A percentile compares a stretch with the other conserved stretches of the same genome.
phyloP scores from a whole-genome alignment of 2,797 vertebrate genomes.

The Lophura swinhoii region DNA sequence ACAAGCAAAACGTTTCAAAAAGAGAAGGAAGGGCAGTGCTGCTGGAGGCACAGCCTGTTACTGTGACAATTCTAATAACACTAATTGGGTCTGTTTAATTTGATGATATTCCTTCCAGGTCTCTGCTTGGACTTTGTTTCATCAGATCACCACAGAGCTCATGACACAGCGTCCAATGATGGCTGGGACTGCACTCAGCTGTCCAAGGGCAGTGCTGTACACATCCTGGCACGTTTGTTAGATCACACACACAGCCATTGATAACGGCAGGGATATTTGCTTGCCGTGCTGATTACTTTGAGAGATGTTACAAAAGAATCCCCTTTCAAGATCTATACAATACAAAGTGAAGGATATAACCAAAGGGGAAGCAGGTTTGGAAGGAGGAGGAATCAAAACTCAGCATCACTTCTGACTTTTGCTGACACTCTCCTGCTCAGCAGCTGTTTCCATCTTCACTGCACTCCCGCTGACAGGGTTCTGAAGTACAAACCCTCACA shows the following conservation, averaged over 20 bases:
- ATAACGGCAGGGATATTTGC: not conserved
- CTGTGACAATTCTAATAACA: conserved; percentile 21
- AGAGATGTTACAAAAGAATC: not conserved
- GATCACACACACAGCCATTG: not conserved
- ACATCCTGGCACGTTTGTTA: accelerated
- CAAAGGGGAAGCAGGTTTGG: conserved; percentile 33
- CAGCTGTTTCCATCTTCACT: conserved; percentile 1
- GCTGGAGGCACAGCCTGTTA: conserved; percentile 55
- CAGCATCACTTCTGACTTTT: not conserved
- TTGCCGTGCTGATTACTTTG: not conserved
- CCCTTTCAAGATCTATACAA: not conserved
- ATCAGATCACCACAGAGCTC: not conserved
- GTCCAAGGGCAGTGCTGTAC: not conserved
- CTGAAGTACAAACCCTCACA: not conserved
- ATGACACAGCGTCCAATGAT: not conserved
- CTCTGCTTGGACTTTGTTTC: not conserved
- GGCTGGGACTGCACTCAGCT: not conserved
- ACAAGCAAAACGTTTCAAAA: conserved; percentile 1
- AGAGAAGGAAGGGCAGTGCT: not conserved
- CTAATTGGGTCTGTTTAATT: conserved; percentile 58
- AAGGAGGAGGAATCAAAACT: not conserved
- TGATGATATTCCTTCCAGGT: conserved; percentile 29
- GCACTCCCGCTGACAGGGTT: not conserved
- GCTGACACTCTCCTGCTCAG: not conserved
- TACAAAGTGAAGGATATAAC: not conserved